Conservation (phyloP, 2,888 invertebrate genomes). For the Diloba caeruleocephala region DNA sequence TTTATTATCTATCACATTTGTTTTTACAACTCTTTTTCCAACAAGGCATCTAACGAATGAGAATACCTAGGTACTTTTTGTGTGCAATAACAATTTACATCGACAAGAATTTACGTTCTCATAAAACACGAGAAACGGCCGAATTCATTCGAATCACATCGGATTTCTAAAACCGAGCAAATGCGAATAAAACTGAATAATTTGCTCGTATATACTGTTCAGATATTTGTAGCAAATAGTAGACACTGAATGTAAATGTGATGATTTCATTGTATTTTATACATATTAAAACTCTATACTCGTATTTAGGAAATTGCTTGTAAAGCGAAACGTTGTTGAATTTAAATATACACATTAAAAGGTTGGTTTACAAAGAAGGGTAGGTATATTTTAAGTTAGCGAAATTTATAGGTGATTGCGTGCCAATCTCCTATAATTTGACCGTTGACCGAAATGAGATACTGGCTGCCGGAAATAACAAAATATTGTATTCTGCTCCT, state of each 20-base stretch:
- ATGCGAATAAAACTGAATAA: constrained; percentile 48
- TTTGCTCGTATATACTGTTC: constrained; percentile 33
- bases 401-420: constrained; percentile 16
- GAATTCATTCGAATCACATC: constrained; percentile 55
- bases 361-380: constrained; percentile 31
- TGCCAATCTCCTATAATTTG: too few relatives aligned
- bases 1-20: constrained; percentile 25
- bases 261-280: constrained; percentile 56
- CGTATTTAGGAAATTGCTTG: constrained; percentile 57
- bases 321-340: constrained; percentile 44
- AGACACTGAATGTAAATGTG: constrained; percentile 62
- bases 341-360: constrained; percentile 37
- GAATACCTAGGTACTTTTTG: constrained; percentile 5
- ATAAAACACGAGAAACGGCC: constrained; percentile 38
- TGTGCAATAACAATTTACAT: constrained; percentile 25
- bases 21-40: constrained; percentile 5
- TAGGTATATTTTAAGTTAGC: constrained; percentile 22
- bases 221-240: constrained; percentile 58
- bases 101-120: constrained; percentile 32
- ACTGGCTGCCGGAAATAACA: too few relatives aligned
- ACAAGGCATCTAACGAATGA: constrained; percentile 1
- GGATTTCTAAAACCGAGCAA: constrained; percentile 55
- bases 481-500: too few relatives aligned
- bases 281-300: constrained; percentile 59
- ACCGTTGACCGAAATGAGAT: too few relatives aligned